Percentiles rank a stretch among this genome's conserved stretches.
Evolutionary conservation across 2,797 vertebrate species (phyloP).

Genomic region (Mycteria americana): DNA sequence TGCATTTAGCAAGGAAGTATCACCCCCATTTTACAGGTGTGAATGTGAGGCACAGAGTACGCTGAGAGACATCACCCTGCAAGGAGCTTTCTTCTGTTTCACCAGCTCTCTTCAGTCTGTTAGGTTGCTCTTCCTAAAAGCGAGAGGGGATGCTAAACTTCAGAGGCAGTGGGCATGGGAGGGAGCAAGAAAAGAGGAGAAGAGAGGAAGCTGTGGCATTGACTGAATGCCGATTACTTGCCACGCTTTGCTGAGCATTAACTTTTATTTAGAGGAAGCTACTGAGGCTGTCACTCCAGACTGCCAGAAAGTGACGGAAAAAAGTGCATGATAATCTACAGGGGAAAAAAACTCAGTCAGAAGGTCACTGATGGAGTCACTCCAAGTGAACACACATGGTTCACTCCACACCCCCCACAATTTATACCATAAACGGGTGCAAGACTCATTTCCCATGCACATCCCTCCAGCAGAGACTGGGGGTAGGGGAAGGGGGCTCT

Average conservation of each 20-base stretch:
- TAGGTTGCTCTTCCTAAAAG: not conserved
- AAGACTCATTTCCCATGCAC: not conserved
- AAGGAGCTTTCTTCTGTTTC: not conserved
- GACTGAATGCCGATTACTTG: not conserved
- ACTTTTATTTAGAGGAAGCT: not conserved
- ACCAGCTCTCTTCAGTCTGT: not conserved
- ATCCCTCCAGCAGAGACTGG: not conserved
- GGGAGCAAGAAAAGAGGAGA: not conserved
- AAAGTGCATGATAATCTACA: not conserved
- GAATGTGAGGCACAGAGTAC: not conserved
- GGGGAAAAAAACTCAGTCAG: not conserved
- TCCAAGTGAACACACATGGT: not conserved
- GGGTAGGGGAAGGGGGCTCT: not conserved
- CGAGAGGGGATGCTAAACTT: not conserved
- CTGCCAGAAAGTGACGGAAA: not conserved
- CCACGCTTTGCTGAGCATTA: not conserved
- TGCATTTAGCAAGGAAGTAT: not conserved
- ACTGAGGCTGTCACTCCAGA: not conserved
- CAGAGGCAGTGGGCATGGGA: not conserved
- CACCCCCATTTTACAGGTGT: not conserved
- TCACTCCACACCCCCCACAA: not conserved
- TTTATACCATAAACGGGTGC: accelerated
- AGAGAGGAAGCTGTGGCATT: not conserved
- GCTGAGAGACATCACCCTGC: not conserved
- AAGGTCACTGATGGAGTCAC: not conserved